Conservation (phyloP, 53 echinoderm and acorn worm genomes). For the Luidia sarsii region DNA sequence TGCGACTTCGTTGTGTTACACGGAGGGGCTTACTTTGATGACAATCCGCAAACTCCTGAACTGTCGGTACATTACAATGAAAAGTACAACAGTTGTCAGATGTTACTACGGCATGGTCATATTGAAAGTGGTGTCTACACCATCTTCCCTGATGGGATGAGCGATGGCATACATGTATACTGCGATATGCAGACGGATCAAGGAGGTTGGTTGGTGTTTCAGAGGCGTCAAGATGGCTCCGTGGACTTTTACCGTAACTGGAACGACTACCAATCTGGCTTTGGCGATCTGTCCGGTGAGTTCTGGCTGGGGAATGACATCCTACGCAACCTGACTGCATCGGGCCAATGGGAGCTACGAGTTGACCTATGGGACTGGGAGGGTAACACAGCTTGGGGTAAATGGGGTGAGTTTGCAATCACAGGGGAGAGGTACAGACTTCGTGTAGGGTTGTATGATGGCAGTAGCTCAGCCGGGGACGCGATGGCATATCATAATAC, state of each 20-base stretch:
- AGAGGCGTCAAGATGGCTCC: constrained; percentile 26
- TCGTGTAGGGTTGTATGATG: background rate
- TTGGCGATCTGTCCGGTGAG: constrained; percentile 20
- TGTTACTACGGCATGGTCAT: background rate
- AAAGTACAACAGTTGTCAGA: constrained; percentile 12
- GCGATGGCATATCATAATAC: background rate
- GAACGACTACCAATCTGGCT: constrained; percentile 27
- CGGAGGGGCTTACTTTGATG: background rate
- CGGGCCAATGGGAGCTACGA: constrained; percentile 10
- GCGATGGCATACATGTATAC: background rate
- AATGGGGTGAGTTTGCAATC: background rate
- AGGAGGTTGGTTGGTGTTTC: constrained; percentile 31
- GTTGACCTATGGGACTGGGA: constrained; percentile 2
- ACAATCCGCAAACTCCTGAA: background rate
- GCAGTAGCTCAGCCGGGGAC: background rate
- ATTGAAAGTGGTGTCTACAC: constrained; percentile 2
- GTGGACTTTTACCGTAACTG: constrained; percentile 23
- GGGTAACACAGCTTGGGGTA: background rate
- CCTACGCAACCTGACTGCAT: constrained; percentile 5
- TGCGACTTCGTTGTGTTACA: background rate
- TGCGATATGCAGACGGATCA: constrained; percentile 23
- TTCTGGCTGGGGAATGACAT: constrained; percentile 29
- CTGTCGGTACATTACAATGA: background rate
- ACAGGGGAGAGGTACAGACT: constrained; percentile 7
- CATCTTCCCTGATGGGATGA: constrained; percentile 8